Evolutionary conservation across 2,797 vertebrate species (phyloP).

Genomic region (Chlorospingus flavigularis): DNA sequence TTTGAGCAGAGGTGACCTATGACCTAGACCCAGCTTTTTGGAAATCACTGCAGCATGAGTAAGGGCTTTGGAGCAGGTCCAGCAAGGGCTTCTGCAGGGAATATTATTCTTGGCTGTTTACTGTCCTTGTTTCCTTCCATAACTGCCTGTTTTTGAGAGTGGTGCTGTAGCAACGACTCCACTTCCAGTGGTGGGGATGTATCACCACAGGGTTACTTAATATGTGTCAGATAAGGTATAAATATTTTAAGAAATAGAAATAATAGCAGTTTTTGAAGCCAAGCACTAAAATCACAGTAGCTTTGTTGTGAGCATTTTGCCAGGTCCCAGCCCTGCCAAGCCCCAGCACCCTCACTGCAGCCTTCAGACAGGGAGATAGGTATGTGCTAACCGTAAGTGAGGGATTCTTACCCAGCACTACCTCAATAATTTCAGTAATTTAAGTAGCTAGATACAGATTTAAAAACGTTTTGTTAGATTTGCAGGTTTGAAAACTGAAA

Average conservation of each 20-base stretch:
- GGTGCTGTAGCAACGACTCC: not conserved
- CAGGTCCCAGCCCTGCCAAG: not conserved
- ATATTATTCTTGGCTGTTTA: not conserved
- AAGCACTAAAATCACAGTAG: not conserved
- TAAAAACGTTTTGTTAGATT: not conserved
- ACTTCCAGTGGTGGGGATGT: not conserved
- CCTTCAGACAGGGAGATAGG: not conserved
- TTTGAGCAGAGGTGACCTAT: not conserved
- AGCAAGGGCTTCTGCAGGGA: not conserved
- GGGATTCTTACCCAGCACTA: not conserved
- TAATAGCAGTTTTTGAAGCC: not conserved
- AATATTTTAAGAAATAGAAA: not conserved
- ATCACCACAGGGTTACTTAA: not conserved
- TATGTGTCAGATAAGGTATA: not conserved
- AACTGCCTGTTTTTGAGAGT: not conserved
- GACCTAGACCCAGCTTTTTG: not conserved
- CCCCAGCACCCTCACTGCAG: not conserved
- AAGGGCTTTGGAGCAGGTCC: not conserved
- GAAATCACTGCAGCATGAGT: not conserved
- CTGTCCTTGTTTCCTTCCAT: not conserved
- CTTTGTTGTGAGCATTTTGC: not conserved
- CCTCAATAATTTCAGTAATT: not conserved
- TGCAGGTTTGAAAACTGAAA: not conserved
- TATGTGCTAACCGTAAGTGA: not conserved
- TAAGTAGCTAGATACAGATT: not conserved